Percentiles rank a stretch among this genome's conserved stretches.
These are phyloP conservation scores for Tipula confusa DNA, from an alignment of 2,888 invertebrate species.

Conservation along the genomic window DNA sequence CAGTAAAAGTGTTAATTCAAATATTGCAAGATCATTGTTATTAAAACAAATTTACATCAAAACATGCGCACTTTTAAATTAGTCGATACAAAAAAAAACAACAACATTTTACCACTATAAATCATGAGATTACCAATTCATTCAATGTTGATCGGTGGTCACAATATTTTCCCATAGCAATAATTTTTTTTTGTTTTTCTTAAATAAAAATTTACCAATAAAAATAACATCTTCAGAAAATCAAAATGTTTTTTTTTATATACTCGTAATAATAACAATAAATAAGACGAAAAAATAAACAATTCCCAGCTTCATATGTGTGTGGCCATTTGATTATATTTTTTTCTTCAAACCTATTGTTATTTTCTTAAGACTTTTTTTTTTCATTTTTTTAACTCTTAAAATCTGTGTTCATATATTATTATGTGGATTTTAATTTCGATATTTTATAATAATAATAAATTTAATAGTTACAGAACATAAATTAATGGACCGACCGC, in stretches of 20 bases:
- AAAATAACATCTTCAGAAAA: not conserved
- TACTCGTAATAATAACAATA: not conserved
- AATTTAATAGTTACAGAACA: conserved; percentile 17
- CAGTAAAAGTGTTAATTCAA: too few relatives aligned
- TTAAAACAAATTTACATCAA: too few relatives aligned
- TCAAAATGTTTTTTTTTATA: conserved; percentile 12
- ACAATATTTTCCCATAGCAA: not conserved
- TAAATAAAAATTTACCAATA: not conserved
- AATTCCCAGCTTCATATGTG: conserved; percentile 12
- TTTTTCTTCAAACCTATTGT: not conserved
- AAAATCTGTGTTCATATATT: conserved; percentile 20
- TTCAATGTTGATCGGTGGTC: not conserved
- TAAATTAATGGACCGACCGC: not conserved
- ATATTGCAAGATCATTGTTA: too few relatives aligned
- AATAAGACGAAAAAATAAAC: not conserved
- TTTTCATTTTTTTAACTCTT: not conserved
- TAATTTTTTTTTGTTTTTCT: not conserved
- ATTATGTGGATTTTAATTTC: not conserved
- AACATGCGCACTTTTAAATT: too few relatives aligned
- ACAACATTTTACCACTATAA: too few relatives aligned
- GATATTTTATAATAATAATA: conserved; percentile 4
- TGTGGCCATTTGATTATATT: conserved; percentile 3
- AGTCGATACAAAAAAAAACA: too few relatives aligned
- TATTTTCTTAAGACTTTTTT: not conserved
- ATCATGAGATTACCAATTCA: not conserved